Conservation (phyloP, 2,113 vertebrate genomes). For the Lates calcarifer region DNA sequence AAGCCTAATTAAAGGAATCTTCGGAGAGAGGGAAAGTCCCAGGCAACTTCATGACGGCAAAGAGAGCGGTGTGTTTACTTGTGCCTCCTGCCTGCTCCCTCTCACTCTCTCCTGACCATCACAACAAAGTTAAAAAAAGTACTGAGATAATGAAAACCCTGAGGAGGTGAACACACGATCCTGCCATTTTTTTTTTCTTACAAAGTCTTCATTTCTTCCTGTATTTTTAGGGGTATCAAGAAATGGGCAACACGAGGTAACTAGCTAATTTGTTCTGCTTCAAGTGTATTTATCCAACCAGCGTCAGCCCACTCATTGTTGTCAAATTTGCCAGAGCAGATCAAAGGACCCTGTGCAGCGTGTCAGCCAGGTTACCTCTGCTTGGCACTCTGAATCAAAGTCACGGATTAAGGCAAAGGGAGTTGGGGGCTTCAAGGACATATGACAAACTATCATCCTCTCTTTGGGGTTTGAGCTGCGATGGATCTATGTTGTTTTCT, state of each 20-base stretch:
- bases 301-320: conserved; percentile 63
- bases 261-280: conserved; percentile 57
- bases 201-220: conserved; percentile 9
- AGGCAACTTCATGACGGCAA: conserved; percentile 62
- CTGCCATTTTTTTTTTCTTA: background rate
- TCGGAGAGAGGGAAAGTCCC: conserved; percentile 67
- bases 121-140: conserved; percentile 39
- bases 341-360: conserved; percentile 62
- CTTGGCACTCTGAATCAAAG: conserved; percentile 66
- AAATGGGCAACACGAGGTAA: conserved; percentile 30
- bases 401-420: conserved; percentile 62
- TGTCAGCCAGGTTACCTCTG: conserved; percentile 72
- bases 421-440: conserved; percentile 17
- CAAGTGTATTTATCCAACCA: conserved; percentile 55
- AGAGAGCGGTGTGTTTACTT: conserved; percentile 60
- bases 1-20: conserved; percentile 81
- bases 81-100: conserved; percentile 26
- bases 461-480: conserved; percentile 40
- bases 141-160: conserved; percentile 28
- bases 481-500: conserved; percentile 19
- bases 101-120: conserved; percentile 34
- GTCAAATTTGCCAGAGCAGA: conserved; percentile 68
- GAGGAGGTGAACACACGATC: conserved; percentile 21
- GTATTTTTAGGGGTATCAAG: conserved; percentile 14
- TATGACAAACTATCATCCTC: conserved; percentile 45